Base-by-base conservation (phyloP, 2,888 invertebrate species). In the Spodoptera exigua region DNA sequence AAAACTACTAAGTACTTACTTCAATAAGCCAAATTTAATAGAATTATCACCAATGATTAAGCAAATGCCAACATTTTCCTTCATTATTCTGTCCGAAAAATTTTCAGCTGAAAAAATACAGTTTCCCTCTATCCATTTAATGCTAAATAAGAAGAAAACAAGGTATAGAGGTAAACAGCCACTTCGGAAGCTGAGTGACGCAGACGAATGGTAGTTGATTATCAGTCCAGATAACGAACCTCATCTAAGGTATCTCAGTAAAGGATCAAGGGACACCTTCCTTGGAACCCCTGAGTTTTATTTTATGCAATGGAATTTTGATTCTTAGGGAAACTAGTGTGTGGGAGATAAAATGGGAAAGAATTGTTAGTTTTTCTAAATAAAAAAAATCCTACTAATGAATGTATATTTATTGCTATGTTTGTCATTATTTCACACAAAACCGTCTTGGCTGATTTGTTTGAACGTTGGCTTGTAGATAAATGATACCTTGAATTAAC, bases 141-240 rank as follows among this genome's bases (percentile, higher is more conserved):
- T 37, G 14, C n/a, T 12, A 37, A 46, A 21, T 1, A 16, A n/a
- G 35, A 32, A 14, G 16, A 16, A 18, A 44, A 44, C n/a, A 55
- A 18, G 47, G 48, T 7, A 45, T 10, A 0, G 45, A 55, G 49
- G 70, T 55, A 53, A 69, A 69, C 17, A 34, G 7, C 17, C 11
- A 36, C 11, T 45, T 36, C 11, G 27, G 46, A 52, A 58, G 18
- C 59, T 58, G 69, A 51, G 68, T 69, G 79, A 79, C 78, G 48
- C 48, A 59, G 78, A 79, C 64, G 70, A 66, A 79, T 79, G 76
- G 66, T 55, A 47, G 13, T n/a, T 57, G 81, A 82, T 80, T 63
- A 80, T 78, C 80, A 37, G 67, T 3, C 7, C n/a, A 54, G 78
- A 81, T 80, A 80, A 65, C 56, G 14, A 60, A 57, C 64, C 66